phyloP scores from a whole-genome alignment of 2,113 vertebrate genomes.

The Lates calcarifer region DNA sequence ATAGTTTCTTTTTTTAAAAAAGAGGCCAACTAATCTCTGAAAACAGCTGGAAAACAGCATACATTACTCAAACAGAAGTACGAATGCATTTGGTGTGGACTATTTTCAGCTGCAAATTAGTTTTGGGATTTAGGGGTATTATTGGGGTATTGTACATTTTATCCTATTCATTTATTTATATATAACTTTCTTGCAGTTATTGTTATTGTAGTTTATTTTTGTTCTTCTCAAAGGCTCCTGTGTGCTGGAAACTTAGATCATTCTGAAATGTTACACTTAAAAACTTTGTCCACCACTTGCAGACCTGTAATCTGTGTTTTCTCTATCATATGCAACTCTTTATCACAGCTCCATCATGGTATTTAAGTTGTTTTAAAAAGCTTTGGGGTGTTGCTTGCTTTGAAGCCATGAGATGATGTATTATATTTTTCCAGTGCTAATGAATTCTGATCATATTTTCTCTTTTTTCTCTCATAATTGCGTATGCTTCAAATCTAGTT shows the following conservation, averaged over 20 bases:
- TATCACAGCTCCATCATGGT: neutral
- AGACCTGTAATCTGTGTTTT: neutral
- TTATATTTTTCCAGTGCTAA: neutral
- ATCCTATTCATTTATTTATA: conserved; percentile 5
- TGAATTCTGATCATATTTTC: neutral
- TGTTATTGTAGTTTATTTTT: conserved; percentile 5
- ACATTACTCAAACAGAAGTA: neutral
- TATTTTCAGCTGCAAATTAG: neutral
- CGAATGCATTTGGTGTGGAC: neutral
- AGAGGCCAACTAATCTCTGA: neutral
- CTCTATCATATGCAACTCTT: neutral
- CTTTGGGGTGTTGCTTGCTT: no score
- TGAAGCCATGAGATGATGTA: neutral
- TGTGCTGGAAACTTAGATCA: neutral
- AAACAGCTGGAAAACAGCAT: neutral
- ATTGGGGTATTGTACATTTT: neutral
- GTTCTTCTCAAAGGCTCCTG: neutral
- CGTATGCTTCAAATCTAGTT: neutral
- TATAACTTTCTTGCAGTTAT: neutral
- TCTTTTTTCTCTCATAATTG: neutral
- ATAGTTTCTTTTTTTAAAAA: neutral
- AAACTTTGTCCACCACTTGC: neutral
- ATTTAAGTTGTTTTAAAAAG: neutral
- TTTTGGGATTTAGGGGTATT: conserved; percentile 9
- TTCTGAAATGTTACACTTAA: neutral